Percentiles rank a stretch among this genome's conserved stretches.
Evolutionary conservation across 2,888 invertebrate species (phyloP).

Genomic region (Tenthredo mesomela): DNA sequence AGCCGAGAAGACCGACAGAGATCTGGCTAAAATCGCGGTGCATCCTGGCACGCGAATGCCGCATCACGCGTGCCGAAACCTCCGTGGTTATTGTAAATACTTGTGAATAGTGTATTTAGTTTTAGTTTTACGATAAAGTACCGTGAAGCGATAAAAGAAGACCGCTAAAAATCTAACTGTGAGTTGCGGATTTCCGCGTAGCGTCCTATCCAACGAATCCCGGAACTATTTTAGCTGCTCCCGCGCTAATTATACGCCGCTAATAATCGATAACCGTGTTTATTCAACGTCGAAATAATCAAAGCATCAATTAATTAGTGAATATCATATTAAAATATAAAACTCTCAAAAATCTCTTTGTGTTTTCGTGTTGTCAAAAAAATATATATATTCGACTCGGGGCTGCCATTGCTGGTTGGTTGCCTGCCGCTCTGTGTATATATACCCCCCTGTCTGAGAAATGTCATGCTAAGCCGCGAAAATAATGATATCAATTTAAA

Average conservation of each 20-base stretch:
- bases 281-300: slow-evolving; percentile 17
- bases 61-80: slow-evolving; percentile 69
- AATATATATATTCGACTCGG: slow-evolving; percentile 61
- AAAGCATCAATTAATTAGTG: slow-evolving; percentile 9
- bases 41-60: slow-evolving; percentile 72
- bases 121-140: slow-evolving; percentile 60
- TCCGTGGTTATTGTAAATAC: slow-evolving; percentile 70
- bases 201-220: slow-evolving; percentile 48
- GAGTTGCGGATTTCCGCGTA: slow-evolving; percentile 52
- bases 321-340: slow-evolving; percentile 31
- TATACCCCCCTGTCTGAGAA: slow-evolving; percentile 53
- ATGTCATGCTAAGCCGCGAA: slow-evolving; percentile 54
- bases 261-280: slow-evolving; percentile 14
- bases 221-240: slow-evolving; percentile 43
- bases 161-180: slow-evolving; percentile 44
- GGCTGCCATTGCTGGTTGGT: slow-evolving; percentile 71
- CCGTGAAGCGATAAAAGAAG: slow-evolving; percentile 34
- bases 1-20: slow-evolving; percentile 59
- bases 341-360: slow-evolving; percentile 53
- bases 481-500: slow-evolving; percentile 43
- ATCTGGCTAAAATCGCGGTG: slow-evolving; percentile 68
- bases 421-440: slow-evolving; percentile 58
- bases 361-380: slow-evolving; percentile 71
- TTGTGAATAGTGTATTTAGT: slow-evolving; percentile 74
- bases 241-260: slow-evolving; percentile 31